Conservation (phyloP, 2,113 vertebrate genomes). For the Lophochroa leadbeateri region DNA sequence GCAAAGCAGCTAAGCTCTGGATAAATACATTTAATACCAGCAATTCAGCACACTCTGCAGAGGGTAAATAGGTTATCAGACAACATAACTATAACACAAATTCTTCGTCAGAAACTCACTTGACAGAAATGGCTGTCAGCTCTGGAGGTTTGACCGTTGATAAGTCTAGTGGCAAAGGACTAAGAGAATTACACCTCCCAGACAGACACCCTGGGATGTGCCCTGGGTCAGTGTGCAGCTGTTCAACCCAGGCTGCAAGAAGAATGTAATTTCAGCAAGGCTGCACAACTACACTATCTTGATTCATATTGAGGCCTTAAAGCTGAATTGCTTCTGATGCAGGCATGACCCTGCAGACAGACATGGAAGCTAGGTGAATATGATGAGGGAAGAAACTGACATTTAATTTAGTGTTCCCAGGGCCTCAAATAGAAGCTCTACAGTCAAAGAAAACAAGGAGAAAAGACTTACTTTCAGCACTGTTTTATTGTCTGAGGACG, state of each 20-base stretch:
- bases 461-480: constrained; percentile 88
- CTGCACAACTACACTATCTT: neutral
- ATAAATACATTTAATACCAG: neutral
- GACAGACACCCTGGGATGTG: neutral
- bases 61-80: constrained; percentile 13
- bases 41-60: neutral
- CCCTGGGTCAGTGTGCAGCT: neutral
- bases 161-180: neutral
- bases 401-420: neutral
- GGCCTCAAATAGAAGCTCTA: neutral
- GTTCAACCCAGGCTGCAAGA: neutral
- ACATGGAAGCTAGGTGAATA: neutral
- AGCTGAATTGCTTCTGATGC: neutral
- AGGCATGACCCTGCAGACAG: neutral
- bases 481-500: constrained; percentile 97
- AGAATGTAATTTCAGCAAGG: neutral
- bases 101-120: neutral
- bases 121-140: neutral
- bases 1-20: constrained; percentile 30
- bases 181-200: neutral
- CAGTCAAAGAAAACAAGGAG: neutral
- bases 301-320: neutral
- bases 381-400: neutral
- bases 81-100: neutral
- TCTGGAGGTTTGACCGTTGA: neutral